phyloP scores from a whole-genome alignment of 2,113 vertebrate species.

The Oceanodroma tethys region DNA sequence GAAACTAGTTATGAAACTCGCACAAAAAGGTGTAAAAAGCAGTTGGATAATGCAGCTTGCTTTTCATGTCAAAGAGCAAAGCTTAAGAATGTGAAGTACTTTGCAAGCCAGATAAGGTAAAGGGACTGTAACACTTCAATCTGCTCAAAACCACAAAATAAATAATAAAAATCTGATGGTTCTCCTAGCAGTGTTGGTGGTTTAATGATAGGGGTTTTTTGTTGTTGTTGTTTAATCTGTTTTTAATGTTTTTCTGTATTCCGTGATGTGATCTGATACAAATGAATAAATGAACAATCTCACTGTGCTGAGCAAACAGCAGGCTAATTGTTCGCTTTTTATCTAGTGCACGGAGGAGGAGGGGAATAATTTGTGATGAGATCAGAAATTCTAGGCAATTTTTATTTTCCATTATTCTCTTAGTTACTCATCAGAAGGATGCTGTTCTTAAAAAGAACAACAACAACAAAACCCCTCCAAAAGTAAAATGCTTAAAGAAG shows the following conservation, averaged over 20 bases:
- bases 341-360: neutral
- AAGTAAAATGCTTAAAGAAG: neutral
- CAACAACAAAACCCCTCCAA: neutral
- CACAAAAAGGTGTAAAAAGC: neutral
- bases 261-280: neutral
- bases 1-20: neutral
- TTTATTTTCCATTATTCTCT: neutral
- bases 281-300: neutral
- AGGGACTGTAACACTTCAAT: neutral
- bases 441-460: neutral
- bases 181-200: neutral
- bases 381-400: neutral
- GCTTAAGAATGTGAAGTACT: neutral
- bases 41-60: neutral
- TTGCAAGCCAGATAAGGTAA: neutral
- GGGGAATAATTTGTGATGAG: neutral
- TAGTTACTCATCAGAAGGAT: neutral
- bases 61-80: neutral
- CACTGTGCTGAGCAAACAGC: constrained; percentile 7
- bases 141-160: neutral
- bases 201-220: neutral
- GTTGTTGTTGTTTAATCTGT: neutral
- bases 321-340: constrained; percentile 7
- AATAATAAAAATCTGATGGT: neutral
- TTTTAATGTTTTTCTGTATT: neutral